phyloP scores from a whole-genome alignment of 2,113 vertebrate genomes.

The Lethenteron camtschaticum region DNA sequence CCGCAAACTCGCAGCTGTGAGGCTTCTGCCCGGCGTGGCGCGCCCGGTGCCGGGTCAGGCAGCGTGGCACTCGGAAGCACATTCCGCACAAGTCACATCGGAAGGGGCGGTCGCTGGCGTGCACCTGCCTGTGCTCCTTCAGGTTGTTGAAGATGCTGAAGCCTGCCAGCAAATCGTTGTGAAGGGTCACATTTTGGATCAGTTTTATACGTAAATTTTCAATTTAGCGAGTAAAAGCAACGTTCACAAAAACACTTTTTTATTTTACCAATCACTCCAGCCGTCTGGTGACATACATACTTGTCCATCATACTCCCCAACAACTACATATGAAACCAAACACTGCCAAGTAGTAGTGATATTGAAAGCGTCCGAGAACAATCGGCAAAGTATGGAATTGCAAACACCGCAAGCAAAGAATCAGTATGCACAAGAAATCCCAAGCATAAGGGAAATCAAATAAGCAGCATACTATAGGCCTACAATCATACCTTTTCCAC shows the following conservation, averaged over 20 bases:
- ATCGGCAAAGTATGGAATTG: no score
- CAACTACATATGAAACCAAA: no score
- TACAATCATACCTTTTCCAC: slow-evolving; percentile 48
- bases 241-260: background rate
- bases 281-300: no score
- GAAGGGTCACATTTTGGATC: no score
- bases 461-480: no score
- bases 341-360: no score
- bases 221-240: no score
- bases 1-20: slow-evolving; percentile 76
- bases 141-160: slow-evolving; percentile 91
- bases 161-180: slow-evolving; percentile 24
- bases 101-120: slow-evolving; percentile 58
- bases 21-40: slow-evolving; percentile 64
- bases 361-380: no score
- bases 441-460: background rate
- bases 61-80: slow-evolving; percentile 80
- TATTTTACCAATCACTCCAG: no score
- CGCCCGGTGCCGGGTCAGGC: slow-evolving; percentile 60
- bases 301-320: no score
- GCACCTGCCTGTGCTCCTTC: slow-evolving; percentile 87
- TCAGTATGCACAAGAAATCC: background rate
- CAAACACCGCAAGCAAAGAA: no score
- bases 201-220: no score
- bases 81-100: slow-evolving; percentile 91